Evolutionary conservation across 2,888 invertebrate species (phyloP), one percentile per base, ranked within the genome.

Genomic region (Drosophila diplacantha): DNA sequence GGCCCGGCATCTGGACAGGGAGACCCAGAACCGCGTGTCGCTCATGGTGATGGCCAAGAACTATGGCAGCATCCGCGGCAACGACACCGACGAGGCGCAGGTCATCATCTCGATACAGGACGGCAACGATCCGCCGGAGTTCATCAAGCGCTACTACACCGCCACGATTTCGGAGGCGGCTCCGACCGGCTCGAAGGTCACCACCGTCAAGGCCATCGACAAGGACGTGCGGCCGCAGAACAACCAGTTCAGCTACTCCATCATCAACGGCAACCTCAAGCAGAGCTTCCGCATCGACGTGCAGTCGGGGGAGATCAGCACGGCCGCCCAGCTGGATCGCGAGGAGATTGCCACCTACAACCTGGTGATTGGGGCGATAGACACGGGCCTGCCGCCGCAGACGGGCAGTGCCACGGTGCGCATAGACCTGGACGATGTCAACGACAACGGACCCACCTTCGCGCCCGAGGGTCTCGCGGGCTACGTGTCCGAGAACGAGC

Each of bases 41-140:
- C 88, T 98, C 11, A 96, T 96, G 0, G 96, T 97, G 0, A 91
- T 98, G 90, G 97, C 97, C 0, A 98, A 98, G 89, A 98, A 98
- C 86, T 93, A 93, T 50, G 98, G 98, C 14, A 95, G 96, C 18
- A 97, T 98, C 74, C 91, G 94, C 37, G 98, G 98, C 4, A 97
- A 97, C 85, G 97, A 98, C 83, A 97, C 97, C 0, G 97, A 97
- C 85, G 96, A 96, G 89, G 97, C 97, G 5, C 96, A 96, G 88
- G 95, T 98, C 1, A 95, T 96, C 47, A 94, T 98, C 68, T 94
- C 95, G 0, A 95, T 98, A 69, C 96, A 97, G 89, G 98, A 98
- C 87, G 97, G 97, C 20, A 98, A 98, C 85, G 98, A 98, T 89
- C 96, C 98, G 1, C 98, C 98, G 0, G 95, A 96, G 86, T 98